Conservation (phyloP, 2,888 invertebrate genomes). For the Ophioninae sp. region DNA sequence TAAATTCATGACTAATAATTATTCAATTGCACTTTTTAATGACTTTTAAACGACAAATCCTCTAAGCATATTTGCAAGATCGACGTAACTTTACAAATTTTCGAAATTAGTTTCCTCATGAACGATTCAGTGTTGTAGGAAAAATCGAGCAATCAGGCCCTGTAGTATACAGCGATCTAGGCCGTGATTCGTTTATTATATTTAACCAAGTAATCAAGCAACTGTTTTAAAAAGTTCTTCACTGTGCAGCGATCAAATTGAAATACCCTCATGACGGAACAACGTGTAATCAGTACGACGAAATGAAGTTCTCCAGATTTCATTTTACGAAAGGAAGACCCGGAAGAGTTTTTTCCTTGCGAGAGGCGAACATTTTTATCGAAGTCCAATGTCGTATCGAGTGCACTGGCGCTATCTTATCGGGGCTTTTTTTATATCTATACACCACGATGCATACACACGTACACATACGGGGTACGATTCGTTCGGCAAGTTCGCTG, state of each 20-base stretch:
- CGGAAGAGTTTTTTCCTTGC: neutral
- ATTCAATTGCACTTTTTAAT: neutral
- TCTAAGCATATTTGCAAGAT: too few species aligned
- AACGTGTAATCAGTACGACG: neutral
- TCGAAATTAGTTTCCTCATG: too few species aligned
- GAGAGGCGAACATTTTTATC: slow-evolving; percentile 47
- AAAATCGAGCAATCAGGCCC: too few species aligned
- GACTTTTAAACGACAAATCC: too few species aligned
- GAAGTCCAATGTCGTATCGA: slow-evolving; percentile 40
- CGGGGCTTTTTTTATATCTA: neutral
- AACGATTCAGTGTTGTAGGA: too few species aligned
- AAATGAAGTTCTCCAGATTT: neutral
- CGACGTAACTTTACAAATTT: too few species aligned
- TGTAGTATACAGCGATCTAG: too few species aligned
- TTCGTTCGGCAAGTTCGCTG: slow-evolving; percentile 32
- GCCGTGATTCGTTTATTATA: too few species aligned
- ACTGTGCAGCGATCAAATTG: neutral
- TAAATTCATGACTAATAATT: neutral
- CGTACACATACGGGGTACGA: slow-evolving; percentile 8
- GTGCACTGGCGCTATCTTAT: slow-evolving; percentile 36
- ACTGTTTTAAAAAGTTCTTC: neutral
- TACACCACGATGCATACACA: neutral
- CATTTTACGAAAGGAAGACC: neutral
- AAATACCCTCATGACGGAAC: neutral
- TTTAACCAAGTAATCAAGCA: neutral